Percentiles rank a stretch among this genome's conserved stretches.
phyloP scores from a whole-genome alignment of 1,140 invertebrate species.

The Coenobita brevimanus region DNA sequence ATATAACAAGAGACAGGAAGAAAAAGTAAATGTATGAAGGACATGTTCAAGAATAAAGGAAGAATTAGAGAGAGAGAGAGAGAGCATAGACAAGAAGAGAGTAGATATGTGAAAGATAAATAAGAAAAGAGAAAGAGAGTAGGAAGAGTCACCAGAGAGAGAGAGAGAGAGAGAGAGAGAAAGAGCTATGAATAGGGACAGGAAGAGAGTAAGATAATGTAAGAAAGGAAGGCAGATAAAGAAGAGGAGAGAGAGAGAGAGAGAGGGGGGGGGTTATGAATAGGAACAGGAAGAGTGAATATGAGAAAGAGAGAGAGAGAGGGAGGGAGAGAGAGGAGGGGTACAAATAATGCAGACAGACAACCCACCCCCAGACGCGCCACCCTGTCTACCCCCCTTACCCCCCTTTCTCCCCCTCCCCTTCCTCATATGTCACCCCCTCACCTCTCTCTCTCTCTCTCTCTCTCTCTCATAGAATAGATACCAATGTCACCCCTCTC shows the following conservation, averaged over 20 bases:
- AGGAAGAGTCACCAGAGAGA: too few relatives aligned
- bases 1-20: not conserved
- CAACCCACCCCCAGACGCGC: not conserved
- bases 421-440: not conserved
- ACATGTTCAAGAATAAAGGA: too few relatives aligned
- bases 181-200: not conserved
- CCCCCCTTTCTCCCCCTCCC: not conserved
- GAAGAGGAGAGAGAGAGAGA: too few relatives aligned
- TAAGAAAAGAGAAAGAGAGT: too few relatives aligned
- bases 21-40: too few relatives aligned
- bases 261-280: not conserved
- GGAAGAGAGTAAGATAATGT: too few relatives aligned
- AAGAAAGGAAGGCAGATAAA: too few relatives aligned
- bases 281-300: too few relatives aligned
- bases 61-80: not conserved
- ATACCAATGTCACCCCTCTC: not conserved
- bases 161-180: not conserved
- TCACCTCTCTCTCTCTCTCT: not conserved
- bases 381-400: not conserved
- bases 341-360: too few relatives aligned
- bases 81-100: not conserved
- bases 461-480: too few relatives aligned
- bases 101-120: too few relatives aligned
- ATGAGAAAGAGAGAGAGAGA: not conserved
- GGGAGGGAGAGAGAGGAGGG: not conserved